Percentiles rank a stretch among this genome's conserved stretches.
Evolutionary conservation across 2,888 invertebrate genomes (phyloP).

Genomic region (Idaea aversata): DNA sequence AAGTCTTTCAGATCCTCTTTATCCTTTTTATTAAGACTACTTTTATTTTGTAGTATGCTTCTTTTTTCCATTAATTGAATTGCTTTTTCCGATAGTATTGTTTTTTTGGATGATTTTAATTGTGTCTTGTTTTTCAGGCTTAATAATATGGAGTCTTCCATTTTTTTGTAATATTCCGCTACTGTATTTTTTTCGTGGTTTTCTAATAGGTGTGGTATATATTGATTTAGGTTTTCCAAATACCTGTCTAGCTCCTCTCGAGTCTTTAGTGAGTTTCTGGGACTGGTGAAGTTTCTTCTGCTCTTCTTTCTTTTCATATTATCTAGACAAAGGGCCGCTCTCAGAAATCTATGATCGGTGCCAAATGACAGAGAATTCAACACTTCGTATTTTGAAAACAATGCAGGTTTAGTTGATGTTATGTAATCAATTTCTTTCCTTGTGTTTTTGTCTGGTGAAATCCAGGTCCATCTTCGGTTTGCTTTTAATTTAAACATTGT

Average conservation of each 20-base stretch:
- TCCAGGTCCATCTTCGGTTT: constrained; percentile 17
- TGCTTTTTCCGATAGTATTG: constrained; percentile 6
- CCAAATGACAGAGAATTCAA: neutral
- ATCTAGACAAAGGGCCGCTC: too few relatives aligned
- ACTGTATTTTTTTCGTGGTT: constrained; percentile 3
- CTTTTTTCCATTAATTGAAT: constrained; percentile 17
- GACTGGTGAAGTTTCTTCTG: constrained; percentile 2
- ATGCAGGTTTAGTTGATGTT: neutral
- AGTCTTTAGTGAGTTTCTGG: constrained; percentile 5
- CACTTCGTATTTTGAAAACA: constrained; percentile 4
- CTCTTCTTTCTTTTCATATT: constrained; percentile 1
- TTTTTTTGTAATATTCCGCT: constrained; percentile 6
- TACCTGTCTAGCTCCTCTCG: constrained; percentile 5
- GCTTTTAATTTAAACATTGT: constrained; percentile 13
- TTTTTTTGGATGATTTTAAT: constrained; percentile 3
- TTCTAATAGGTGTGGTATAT: constrained; percentile 12
- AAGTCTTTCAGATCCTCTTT: too few relatives aligned
- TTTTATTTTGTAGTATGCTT: constrained; percentile 9
- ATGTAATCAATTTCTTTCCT: constrained; percentile 20
- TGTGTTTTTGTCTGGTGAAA: constrained; percentile 14
- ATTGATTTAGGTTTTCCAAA: constrained; percentile 2
- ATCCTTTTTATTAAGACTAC: too few relatives aligned
- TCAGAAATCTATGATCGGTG: too few relatives aligned
- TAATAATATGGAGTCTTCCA: constrained; percentile 7
- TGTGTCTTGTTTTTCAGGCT: constrained; percentile 1